Base-by-base conservation (phyloP, 1,140 invertebrate genomes). In the Streblospio benedicti region DNA sequence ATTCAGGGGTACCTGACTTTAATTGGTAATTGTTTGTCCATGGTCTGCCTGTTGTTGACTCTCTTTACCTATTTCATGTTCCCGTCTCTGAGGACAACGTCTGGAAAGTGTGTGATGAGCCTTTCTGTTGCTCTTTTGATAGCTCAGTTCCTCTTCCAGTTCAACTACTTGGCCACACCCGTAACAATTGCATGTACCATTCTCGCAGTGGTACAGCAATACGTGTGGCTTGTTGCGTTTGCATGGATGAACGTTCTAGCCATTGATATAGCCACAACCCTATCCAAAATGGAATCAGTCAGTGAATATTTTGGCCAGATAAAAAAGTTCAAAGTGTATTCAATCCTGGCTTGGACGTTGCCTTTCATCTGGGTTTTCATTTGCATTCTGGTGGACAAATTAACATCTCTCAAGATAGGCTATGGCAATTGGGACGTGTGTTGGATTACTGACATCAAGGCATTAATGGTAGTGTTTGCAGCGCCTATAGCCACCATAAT, bases 191-290 rank as follows among this genome's bases (percentile, higher is more conserved):
- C 45, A 4, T 73, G 71, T 32, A 65, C 54, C 14, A 66, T 69
- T 0, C 60, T 80, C 27, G 81, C 77, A 5, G 66, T 81, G 0
- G 33, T 75, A 14, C 79, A 78, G n/a, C 80, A 80, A 54, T 83
- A 81, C 67, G 62, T 70, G 43, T 83, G 82, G 65, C 68, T 83
- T 57, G 71, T 77, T 0, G 73, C 82, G 0, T 83, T 83, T 65
- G 77, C 78, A 43, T 83, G 83, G 83, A 83, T 82, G 79, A 77
- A 79, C 35, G 75, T 79, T 1, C 77, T 84, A 67, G 77, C 82
- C 0, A 81, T 80, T 67, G 83, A 83, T 62, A 77, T 83, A 4
- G 83, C 78, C 71, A 71, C 78, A 32, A 93, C 90, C 2, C 79
- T 81, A 69, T 67, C 70, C 12, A 64, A 60, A 28, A 50, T 64